These are phyloP conservation scores for Anthonomus grandis DNA, from an alignment of 1,140 invertebrate genomes.

Conservation along the genomic window DNA sequence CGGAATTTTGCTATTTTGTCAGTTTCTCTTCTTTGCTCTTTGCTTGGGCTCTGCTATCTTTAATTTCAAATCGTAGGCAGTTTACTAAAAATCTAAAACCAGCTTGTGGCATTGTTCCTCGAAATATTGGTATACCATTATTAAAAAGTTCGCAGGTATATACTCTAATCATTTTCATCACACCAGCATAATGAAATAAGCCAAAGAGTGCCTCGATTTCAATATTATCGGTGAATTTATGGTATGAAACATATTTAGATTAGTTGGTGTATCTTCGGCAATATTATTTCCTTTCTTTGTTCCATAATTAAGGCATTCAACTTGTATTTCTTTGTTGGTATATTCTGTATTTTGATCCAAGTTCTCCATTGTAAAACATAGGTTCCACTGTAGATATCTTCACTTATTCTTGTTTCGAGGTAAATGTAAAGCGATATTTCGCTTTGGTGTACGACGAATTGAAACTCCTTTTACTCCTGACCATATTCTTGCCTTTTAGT, in stretches of 20 bases:
- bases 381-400: background rate
- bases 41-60: slow-evolving; percentile 41
- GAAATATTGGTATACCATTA: slow-evolving; percentile 9
- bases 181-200: slow-evolving; percentile 4
- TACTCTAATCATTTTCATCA: slow-evolving; percentile 14
- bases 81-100: background rate
- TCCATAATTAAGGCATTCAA: background rate
- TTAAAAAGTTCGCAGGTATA: slow-evolving; percentile 9
- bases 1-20: background rate
- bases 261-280: background rate
- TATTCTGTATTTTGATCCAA: no score
- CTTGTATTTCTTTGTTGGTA: background rate
- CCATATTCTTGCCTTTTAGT: background rate
- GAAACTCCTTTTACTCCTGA: background rate
- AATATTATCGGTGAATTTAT: background rate
- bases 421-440: no score
- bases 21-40: slow-evolving; percentile 16
- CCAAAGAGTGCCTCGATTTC: slow-evolving; percentile 4
- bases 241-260: background rate
- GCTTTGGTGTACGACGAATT: background rate
- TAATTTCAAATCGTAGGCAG: no score
- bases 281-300: background rate
- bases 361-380: background rate
- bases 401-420: background rate
- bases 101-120: slow-evolving; percentile 8